These are phyloP conservation scores for Momotus momota DNA, from an alignment of 2,797 vertebrate species.

Conservation along the genomic window DNA sequence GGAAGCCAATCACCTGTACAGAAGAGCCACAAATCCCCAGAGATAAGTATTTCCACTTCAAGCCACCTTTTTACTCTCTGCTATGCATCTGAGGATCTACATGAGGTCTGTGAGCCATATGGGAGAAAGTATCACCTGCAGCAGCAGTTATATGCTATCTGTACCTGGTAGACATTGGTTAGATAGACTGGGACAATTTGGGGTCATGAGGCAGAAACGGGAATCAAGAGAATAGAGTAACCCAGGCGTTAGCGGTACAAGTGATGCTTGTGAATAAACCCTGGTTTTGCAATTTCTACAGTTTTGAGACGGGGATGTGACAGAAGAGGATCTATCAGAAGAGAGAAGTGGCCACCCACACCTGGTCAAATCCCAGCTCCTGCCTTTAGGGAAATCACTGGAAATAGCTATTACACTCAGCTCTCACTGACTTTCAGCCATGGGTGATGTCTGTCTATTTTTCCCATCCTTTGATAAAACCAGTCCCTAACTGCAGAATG, in stretches of 20 bases:
- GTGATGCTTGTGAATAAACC: not conserved
- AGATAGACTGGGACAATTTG: not conserved
- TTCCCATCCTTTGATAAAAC: not conserved
- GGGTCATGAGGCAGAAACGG: not conserved
- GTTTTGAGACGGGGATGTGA: not conserved
- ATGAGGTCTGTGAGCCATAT: not conserved
- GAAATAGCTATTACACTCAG: not conserved
- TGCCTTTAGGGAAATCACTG: not conserved
- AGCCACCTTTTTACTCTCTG: not conserved
- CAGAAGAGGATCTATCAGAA: not conserved
- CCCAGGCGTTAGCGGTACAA: fast-evolving
- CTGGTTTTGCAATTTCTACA: not conserved
- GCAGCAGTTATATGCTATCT: not conserved
- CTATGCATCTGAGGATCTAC: fast-evolving
- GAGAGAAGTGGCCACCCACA: not conserved
- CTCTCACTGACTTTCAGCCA: not conserved
- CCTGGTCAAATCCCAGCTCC: not conserved
- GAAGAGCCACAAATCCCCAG: not conserved
- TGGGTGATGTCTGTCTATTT: not conserved
- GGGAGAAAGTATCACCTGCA: not conserved
- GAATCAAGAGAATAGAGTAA: not conserved
- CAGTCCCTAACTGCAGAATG: not conserved
- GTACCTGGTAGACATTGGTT: not conserved
- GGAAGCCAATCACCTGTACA: conserved; percentile 66
- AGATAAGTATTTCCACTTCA: not conserved